phyloP scores from a whole-genome alignment of 2,113 vertebrate genomes.

The Athene noctua region DNA sequence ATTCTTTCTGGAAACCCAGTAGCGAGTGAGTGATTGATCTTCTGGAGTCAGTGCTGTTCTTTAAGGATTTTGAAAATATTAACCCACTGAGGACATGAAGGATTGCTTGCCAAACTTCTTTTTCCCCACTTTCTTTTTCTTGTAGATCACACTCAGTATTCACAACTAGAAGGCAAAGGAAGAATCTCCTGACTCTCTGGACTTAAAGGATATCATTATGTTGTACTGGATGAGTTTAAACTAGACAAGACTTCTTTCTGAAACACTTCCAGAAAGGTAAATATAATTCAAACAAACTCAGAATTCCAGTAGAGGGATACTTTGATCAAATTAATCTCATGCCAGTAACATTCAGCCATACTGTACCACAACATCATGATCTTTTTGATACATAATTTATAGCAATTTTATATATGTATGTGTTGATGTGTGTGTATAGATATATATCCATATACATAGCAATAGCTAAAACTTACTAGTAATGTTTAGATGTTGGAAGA shows the following conservation, averaged over 20 bases:
- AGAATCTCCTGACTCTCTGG: neutral
- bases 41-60: neutral
- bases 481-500: neutral
- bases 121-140: neutral
- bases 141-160: neutral
- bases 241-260: neutral
- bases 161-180: neutral
- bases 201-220: neutral
- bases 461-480: neutral
- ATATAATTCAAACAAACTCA: neutral
- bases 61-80: neutral
- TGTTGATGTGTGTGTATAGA: neutral
- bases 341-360: neutral
- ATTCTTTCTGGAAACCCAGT: neutral
- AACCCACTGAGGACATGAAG: neutral
- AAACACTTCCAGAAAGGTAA: neutral
- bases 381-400: neutral
- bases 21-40: neutral
- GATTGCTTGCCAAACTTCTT: neutral
- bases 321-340: neutral
- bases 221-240: conserved; percentile 31
- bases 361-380: rapidly evolving
- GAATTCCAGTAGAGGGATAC: neutral
- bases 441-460: neutral
- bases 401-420: neutral